Evolutionary conservation across 2,797 vertebrate species (phyloP), one percentile per base, ranked within the genome.

Genomic region (Pangasius larnaudii): DNA sequence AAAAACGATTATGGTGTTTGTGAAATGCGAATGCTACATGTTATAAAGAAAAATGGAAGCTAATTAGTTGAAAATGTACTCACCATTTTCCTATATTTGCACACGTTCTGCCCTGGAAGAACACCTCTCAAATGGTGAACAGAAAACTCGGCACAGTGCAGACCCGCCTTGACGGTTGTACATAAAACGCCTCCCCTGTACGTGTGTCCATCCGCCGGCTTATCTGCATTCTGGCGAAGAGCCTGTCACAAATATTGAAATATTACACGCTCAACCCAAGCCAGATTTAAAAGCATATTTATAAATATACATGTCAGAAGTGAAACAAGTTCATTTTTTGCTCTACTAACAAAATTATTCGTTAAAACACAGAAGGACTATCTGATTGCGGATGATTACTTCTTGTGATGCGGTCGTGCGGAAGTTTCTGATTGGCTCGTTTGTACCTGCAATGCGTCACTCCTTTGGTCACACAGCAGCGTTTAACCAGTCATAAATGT

Each of bases 381-480:
- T 88, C 94, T 96, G 83, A 67, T 71, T 30, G 96, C 96, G 97
- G 95, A 97, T 85, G 95, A 90, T 59, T 90, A 95, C 82, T 1
- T 53, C 30, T 22, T 72, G 88, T 86, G 75, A 87, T 67, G 67
- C 88, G 79, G 91, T 89, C 85, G 88, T 92, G 91, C 88, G 90
- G 90, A 33, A 33, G 87, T 33, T 86, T 89, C 93, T 94, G 95
- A 97, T 97, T 97, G 97, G 97, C 90, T 89, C 93, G 89, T 96
- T 95, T 86, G 94, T 97, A 97, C 96, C 97, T 96, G 97, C 97
- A 97, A 97, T 97, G 97, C 97, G 97, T 97, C 97, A 97, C 95
- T 96, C 91, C 87, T 89, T 91, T 33, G 94, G 93, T 87, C 93
- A 96, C 93, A 93, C 93, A 93, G 92, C 94, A 94, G 85, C 89